Evolutionary conservation across 2,888 invertebrate genomes (phyloP), one percentile per base, ranked within the genome.

Genomic region (Cantharis flavilabris): DNA sequence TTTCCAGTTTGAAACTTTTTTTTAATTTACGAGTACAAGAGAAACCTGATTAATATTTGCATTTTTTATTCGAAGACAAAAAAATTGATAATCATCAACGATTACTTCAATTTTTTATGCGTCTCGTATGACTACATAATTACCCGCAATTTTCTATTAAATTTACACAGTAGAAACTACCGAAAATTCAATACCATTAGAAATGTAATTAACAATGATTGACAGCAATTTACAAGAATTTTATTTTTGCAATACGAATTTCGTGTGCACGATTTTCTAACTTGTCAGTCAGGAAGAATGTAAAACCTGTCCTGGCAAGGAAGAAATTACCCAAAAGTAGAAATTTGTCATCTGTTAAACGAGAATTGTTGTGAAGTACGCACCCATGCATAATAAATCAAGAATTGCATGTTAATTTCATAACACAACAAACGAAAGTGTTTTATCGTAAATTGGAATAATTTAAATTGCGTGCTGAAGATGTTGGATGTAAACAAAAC

Each of bases 321-420:
- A 49, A 49, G 49, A 49, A 49, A 49, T 49, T 49, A n/a, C 49
- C 49, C n/a, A 65, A 72, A 65, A 72, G 65, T 64, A 72, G 72
- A 72, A 72, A 72, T 72, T 65, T 33, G 72, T 33, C 72, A 72
- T 64, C 13, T 72, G 72, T 30, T 14, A 14, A 65, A 65, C 72
- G 72, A 65, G 33, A 63, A 71, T 49, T 49, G 49, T 71, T 71
- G 23, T 63, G 18, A 23, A 14, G n/a, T 72, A 72, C 72, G 65
- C 72, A 33, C 72, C 72, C 65, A 72, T 63, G 26, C 14, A 16
- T 20, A 18, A 62, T 11, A 13, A 30, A 72, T 28, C 26, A 65
- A 18, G 10, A 65, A 72, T 33, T 33, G 26, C 20, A 71, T 28
- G 63, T 71, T 18, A 72, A 72, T 72, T 72, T 72, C 72, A 65